These are phyloP conservation scores for Platalea minor DNA, from an alignment of 2,797 vertebrate species.

Conservation along the genomic window DNA sequence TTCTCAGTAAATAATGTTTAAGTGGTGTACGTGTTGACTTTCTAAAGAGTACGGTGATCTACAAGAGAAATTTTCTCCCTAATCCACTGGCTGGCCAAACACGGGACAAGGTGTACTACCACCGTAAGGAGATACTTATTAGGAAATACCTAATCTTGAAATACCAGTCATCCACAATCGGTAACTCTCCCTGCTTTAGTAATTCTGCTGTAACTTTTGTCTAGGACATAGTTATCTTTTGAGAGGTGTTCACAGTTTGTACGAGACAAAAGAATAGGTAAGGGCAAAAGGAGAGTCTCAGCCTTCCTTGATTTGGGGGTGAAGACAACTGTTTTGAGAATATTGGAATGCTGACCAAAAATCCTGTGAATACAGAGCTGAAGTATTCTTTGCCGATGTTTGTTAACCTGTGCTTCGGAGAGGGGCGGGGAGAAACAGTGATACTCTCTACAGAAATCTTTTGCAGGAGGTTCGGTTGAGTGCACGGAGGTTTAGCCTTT, in stretches of 20 bases:
- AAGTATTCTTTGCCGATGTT: neutral
- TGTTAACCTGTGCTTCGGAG: neutral
- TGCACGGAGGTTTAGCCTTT: neutral
- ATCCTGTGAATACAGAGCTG: neutral
- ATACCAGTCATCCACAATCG: neutral
- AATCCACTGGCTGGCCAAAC: neutral
- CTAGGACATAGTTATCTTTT: neutral
- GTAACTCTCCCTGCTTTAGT: neutral
- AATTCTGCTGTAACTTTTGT: neutral
- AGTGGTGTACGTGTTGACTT: neutral
- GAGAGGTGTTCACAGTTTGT: neutral
- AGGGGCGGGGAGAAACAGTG: neutral
- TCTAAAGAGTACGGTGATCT: neutral
- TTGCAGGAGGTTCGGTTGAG: neutral
- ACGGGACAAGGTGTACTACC: accelerated
- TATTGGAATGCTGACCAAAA: neutral
- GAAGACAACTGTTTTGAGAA: neutral
- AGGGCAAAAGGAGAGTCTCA: neutral
- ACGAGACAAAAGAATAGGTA: neutral
- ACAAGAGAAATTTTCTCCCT: neutral
- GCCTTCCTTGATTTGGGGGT: neutral
- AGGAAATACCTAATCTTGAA: neutral
- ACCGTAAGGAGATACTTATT: neutral
- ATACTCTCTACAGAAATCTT: neutral
- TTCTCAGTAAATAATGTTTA: neutral